These are phyloP conservation scores for Phyllotreta striolata DNA, from an alignment of 2,888 invertebrate species.

Conservation along the genomic window DNA sequence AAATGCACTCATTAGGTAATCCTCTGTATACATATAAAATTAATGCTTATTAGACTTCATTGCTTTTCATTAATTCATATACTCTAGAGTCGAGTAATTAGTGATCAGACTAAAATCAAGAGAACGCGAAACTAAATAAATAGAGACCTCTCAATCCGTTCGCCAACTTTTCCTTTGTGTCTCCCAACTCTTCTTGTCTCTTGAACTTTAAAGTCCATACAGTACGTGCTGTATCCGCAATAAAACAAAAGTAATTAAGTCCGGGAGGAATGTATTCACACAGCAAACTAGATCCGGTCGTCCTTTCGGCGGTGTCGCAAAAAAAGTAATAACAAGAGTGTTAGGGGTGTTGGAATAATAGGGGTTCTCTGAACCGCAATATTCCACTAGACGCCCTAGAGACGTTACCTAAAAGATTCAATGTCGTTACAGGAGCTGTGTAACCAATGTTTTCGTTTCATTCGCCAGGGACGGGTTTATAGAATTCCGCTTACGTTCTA, in stretches of 20 bases:
- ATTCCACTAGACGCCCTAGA: constrained; percentile 36
- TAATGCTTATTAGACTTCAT: too few species aligned
- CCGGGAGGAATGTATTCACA: constrained; percentile 39
- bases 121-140: background rate
- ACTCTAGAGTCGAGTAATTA: too few species aligned
- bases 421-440: constrained; percentile 28
- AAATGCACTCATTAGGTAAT: too few species aligned
- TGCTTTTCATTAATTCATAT: too few species aligned
- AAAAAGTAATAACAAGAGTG: constrained; percentile 42
- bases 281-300: constrained; percentile 39
- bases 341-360: constrained; percentile 41
- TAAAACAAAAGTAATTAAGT: constrained; percentile 42
- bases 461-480: background rate
- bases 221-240: constrained; percentile 38
- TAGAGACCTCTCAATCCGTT: constrained; percentile 1
- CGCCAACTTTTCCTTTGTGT: constrained; percentile 18
- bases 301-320: constrained; percentile 37
- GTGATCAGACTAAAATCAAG: too few species aligned
- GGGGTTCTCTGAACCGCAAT: constrained; percentile 38
- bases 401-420: constrained; percentile 27
- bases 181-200: constrained; percentile 24
- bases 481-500: too few species aligned
- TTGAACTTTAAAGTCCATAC: constrained; percentile 36
- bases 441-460: constrained; percentile 17
- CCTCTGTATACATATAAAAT: too few species aligned